phyloP scores from a whole-genome alignment of 2,888 invertebrate genomes.

The Clostera curtula region DNA sequence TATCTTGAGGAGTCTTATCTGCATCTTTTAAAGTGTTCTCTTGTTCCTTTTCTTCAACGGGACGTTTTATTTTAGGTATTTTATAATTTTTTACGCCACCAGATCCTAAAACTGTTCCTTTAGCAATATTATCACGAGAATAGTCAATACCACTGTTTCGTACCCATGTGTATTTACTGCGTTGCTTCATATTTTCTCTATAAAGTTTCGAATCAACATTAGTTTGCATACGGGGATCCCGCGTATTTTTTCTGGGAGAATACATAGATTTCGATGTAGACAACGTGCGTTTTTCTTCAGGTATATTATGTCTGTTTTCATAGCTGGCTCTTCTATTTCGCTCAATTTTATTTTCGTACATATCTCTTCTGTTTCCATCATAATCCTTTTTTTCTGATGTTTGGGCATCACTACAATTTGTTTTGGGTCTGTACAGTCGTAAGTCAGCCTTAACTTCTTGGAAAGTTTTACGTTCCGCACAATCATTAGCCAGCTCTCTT shows the following conservation, averaged over 20 bases:
- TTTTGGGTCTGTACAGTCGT: constrained; percentile 31
- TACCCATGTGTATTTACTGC: constrained; percentile 16
- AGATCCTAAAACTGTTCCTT: constrained; percentile 48
- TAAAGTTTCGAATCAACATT: constrained; percentile 13
- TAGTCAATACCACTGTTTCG: constrained; percentile 50
- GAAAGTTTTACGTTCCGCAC: constrained; percentile 32
- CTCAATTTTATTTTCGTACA: too few relatives aligned
- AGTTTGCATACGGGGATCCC: constrained; percentile 46
- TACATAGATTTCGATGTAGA: constrained; percentile 17
- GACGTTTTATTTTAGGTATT: constrained; percentile 64
- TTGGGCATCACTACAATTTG: constrained; percentile 7
- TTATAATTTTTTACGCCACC: constrained; percentile 67
- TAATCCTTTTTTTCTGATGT: too few relatives aligned
- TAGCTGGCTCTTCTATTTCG: constrained; percentile 24
- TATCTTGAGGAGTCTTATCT: constrained; percentile 5
- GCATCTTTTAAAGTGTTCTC: constrained; percentile 16
- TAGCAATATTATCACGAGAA: constrained; percentile 59
- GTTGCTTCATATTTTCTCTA: constrained; percentile 19
- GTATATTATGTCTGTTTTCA: constrained; percentile 12
- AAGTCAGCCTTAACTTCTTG: constrained; percentile 58
- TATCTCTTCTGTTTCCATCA: too few relatives aligned
- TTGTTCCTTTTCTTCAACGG: constrained; percentile 18
- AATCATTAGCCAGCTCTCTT: constrained; percentile 24
- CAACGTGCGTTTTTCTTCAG: too few relatives aligned
- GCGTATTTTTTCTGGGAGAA: constrained; percentile 40